These are phyloP conservation scores for Myripristis jacobus DNA, from an alignment of 2,797 vertebrate genomes.

Conservation along the genomic window DNA sequence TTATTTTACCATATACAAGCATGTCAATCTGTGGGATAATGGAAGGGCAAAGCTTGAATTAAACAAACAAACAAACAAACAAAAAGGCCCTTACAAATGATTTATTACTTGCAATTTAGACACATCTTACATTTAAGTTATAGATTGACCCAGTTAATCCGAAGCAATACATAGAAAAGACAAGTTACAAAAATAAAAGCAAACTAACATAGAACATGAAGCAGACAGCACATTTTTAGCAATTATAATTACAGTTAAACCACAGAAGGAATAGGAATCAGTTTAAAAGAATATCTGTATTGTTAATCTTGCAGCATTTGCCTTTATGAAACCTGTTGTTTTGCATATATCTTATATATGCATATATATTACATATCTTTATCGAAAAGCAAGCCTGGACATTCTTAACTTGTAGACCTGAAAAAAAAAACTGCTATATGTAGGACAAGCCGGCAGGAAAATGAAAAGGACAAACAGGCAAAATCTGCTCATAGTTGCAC, in stretches of 20 bases:
- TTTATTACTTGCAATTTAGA: background rate
- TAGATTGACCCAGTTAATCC: background rate
- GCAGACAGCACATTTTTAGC: background rate
- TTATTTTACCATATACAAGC: constrained; percentile 24
- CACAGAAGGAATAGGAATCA: background rate
- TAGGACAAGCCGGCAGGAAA: background rate
- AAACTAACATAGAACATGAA: background rate
- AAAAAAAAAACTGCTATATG: background rate
- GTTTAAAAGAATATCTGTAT: no score
- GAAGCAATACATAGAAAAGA: background rate
- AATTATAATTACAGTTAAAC: background rate
- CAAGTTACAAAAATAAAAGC: background rate
- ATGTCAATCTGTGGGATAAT: background rate
- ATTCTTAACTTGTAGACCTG: background rate
- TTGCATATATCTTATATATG: no score
- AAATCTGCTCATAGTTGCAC: constrained; percentile 45
- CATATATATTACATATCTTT: no score
- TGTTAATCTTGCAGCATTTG: no score
- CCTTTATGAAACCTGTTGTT: background rate
- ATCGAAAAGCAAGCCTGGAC: background rate
- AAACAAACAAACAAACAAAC: background rate
- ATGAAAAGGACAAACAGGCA: constrained; percentile 10
- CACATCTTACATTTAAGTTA: no score
- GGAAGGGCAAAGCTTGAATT: background rate
- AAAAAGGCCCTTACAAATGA: background rate